phyloP scores from a whole-genome alignment of 92 coral and sea anemone genomes.

The Ricordea florida region DNA sequence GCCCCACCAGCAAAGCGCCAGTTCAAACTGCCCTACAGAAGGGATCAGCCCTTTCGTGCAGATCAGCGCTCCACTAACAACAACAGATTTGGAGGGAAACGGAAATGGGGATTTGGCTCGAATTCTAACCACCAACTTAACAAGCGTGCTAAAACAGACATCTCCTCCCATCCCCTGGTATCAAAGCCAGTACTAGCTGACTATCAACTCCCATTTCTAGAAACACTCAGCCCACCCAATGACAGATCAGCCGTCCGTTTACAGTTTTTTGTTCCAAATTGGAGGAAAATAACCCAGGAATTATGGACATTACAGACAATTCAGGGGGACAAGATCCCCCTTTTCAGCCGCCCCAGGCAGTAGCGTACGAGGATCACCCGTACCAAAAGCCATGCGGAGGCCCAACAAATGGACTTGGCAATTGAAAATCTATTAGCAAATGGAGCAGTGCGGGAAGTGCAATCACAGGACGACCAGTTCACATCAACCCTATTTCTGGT shows the following conservation, averaged over 20 bases:
- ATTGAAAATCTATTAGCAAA: conserved; percentile 37
- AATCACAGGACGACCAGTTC: conserved; percentile 44
- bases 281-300: conserved; percentile 39
- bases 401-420: conserved; percentile 25
- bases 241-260: neutral
- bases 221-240: neutral
- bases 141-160: conserved; percentile 1
- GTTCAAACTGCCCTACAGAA: neutral
- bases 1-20: conserved; percentile 14
- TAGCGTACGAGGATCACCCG: neutral
- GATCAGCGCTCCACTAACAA: neutral
- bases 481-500: conserved; percentile 32
- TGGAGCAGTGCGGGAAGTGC: conserved; percentile 37
- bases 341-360: neutral
- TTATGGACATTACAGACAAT: conserved; percentile 52
- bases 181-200: conserved; percentile 26
- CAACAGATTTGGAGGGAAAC: conserved; percentile 39
- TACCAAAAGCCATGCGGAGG: neutral
- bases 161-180: neutral
- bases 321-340: conserved; percentile 51
- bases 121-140: neutral
- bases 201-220: conserved; percentile 28
- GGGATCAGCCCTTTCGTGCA: conserved; percentile 53
- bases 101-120: conserved; percentile 29
- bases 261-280: neutral